phyloP scores from a whole-genome alignment of 2,113 vertebrate genomes.

The Grammomys surdaster region DNA sequence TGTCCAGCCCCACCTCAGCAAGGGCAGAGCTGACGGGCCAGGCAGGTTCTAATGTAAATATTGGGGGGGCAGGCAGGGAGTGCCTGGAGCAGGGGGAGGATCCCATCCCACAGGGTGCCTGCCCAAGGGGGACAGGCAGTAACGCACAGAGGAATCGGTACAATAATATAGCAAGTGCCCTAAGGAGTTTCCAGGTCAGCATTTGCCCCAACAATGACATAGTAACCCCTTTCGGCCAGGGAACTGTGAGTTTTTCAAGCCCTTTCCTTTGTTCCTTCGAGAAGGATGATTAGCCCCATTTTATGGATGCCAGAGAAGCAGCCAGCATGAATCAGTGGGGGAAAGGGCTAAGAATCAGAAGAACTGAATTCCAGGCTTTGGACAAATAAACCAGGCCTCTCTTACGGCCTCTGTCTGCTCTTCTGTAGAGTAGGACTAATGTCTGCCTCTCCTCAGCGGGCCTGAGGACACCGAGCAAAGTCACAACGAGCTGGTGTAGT shows the following conservation, averaged over 20 bases:
- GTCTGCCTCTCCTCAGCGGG: not conserved
- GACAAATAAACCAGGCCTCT: constrained; percentile 6
- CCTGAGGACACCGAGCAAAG: not conserved
- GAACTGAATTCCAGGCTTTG: not conserved
- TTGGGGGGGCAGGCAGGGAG: constrained; percentile 39
- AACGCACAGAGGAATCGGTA: constrained; percentile 69
- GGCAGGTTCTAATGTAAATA: constrained; percentile 82
- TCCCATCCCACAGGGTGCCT: constrained; percentile 22
- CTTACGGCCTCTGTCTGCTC: not conserved
- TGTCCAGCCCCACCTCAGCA: not conserved
- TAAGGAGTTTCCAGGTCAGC: constrained; percentile 68
- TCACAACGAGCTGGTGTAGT: not conserved
- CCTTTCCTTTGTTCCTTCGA: constrained; percentile 69
- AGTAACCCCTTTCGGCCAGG: constrained; percentile 59
- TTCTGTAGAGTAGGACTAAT: not conserved
- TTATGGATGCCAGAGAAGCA: constrained; percentile 54
- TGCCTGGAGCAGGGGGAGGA: constrained; percentile 33
- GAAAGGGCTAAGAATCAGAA: not conserved
- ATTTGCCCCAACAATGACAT: constrained; percentile 73
- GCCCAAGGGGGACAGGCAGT: not conserved
- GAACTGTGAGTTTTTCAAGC: constrained; percentile 63
- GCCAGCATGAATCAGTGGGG: constrained; percentile 7
- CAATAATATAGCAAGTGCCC: constrained; percentile 74
- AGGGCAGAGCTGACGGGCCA: constrained; percentile 51
- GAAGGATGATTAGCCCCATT: constrained; percentile 63